These are phyloP conservation scores for Cyanoderma ruficeps DNA, from an alignment of 2,113 vertebrate genomes.

Conservation along the genomic window DNA sequence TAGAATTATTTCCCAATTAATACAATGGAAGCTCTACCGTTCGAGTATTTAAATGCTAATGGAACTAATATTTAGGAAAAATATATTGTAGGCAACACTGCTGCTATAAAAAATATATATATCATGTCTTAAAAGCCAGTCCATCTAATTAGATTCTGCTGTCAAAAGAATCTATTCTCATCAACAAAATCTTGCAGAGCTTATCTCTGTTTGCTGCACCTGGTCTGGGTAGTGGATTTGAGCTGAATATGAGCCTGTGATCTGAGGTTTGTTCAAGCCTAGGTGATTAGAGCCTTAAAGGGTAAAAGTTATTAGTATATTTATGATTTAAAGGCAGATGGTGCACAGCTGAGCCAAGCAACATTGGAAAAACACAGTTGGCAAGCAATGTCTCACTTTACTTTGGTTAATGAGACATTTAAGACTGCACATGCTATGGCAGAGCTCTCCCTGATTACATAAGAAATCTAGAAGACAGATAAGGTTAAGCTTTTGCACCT, in stretches of 20 bases:
- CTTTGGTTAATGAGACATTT: background rate
- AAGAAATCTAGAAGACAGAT: background rate
- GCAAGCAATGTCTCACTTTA: background rate
- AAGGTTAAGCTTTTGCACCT: background rate
- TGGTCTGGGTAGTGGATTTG: background rate
- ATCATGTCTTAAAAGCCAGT: background rate
- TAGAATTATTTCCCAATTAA: background rate
- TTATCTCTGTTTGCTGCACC: background rate
- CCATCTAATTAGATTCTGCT: background rate
- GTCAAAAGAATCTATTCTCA: background rate
- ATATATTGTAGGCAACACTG: background rate
- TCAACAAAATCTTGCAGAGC: background rate
- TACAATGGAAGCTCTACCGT: background rate
- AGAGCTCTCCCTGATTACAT: background rate
- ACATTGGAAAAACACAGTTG: background rate
- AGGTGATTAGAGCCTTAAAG: background rate
- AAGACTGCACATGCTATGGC: background rate
- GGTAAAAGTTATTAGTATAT: background rate
- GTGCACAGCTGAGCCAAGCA: background rate
- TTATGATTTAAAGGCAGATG: constrained; percentile 29
- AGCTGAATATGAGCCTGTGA: background rate
- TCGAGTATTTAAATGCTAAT: background rate
- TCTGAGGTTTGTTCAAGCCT: background rate
- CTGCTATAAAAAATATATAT: background rate
- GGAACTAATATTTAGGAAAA: background rate